Conservation (phyloP, 1,140 invertebrate genomes). For the Drosophila tropicalis region DNA sequence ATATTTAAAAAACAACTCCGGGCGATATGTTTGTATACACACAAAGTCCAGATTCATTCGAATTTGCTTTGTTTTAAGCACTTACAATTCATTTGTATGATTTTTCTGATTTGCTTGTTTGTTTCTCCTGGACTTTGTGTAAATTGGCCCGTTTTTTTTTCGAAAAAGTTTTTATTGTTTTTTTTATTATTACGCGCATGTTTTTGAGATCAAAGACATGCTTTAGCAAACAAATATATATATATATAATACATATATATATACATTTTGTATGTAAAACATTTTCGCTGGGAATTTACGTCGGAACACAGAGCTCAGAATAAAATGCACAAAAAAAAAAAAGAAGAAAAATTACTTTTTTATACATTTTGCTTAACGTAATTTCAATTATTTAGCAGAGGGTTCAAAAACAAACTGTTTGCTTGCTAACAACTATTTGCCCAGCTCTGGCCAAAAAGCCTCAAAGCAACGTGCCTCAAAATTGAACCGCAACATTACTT, state of each 20-base stretch:
- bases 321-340: constrained; percentile 7
- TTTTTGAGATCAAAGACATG: constrained; percentile 80
- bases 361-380: constrained; percentile 34
- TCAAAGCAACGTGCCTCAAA: constrained; percentile 77
- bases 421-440: constrained; percentile 52
- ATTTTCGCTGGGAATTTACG: constrained; percentile 71
- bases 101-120: constrained; percentile 49
- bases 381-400: constrained; percentile 57
- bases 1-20: constrained; percentile 48
- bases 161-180: constrained; percentile 27
- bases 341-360: constrained; percentile 28
- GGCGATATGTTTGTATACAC: constrained; percentile 25
- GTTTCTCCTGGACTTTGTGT: constrained; percentile 46
- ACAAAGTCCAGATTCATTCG: constrained; percentile 26
- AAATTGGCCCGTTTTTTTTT: constrained; percentile 53
- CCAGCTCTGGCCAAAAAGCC: constrained; percentile 53
- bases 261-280: constrained; percentile 44
- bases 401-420: constrained; percentile 44
- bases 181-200: constrained; percentile 33
- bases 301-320: constrained; percentile 47
- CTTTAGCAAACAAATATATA: constrained; percentile 55
- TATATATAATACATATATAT: constrained; percentile 38
- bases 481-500: constrained; percentile 76
- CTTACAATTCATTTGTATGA: constrained; percentile 57
- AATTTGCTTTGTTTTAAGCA: constrained; percentile 69